Evolutionary conservation across 92 coral and sea anemone genomes (phyloP).

Genomic region (Epizoanthus scotinus): DNA sequence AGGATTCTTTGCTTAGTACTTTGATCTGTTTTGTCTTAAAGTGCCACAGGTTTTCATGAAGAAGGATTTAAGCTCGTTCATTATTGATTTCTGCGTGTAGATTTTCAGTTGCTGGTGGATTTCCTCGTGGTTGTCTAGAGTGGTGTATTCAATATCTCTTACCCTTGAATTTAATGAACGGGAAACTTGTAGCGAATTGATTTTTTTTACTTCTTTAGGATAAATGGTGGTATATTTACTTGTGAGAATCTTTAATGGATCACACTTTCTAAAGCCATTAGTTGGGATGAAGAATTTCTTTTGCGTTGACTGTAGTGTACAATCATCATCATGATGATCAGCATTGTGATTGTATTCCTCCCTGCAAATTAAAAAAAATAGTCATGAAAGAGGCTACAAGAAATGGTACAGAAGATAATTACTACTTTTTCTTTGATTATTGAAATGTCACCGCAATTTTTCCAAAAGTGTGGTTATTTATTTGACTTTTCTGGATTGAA

Average conservation of each 20-base stretch:
- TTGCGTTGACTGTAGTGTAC: background rate
- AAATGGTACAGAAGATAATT: no score
- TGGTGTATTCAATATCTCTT: slow-evolving; percentile 10
- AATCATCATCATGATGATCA: background rate
- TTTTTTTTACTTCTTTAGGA: slow-evolving; percentile 13
- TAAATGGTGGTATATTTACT: background rate
- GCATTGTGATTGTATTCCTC: background rate
- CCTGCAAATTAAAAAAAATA: no score
- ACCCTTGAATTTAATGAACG: slow-evolving; percentile 29
- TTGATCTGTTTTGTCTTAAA: slow-evolving; percentile 44
- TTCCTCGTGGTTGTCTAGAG: slow-evolving; percentile 45
- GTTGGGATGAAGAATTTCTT: slow-evolving; percentile 12
- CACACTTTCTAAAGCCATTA: slow-evolving; percentile 4
- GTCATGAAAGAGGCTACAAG: no score
- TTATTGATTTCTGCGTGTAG: slow-evolving; percentile 47
- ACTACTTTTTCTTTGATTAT: background rate
- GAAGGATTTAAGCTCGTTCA: slow-evolving; percentile 46
- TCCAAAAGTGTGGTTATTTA: background rate
- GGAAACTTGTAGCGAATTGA: slow-evolving; percentile 21
- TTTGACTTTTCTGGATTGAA: background rate
- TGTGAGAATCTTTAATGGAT: slow-evolving; percentile 10
- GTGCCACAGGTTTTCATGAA: slow-evolving; percentile 45
- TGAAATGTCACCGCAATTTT: background rate
- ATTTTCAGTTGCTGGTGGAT: slow-evolving; percentile 40
- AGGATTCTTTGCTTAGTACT: background rate